Evolutionary conservation across 2,888 invertebrate species (phyloP).

Genomic region (Drosophila ezoana): DNA sequence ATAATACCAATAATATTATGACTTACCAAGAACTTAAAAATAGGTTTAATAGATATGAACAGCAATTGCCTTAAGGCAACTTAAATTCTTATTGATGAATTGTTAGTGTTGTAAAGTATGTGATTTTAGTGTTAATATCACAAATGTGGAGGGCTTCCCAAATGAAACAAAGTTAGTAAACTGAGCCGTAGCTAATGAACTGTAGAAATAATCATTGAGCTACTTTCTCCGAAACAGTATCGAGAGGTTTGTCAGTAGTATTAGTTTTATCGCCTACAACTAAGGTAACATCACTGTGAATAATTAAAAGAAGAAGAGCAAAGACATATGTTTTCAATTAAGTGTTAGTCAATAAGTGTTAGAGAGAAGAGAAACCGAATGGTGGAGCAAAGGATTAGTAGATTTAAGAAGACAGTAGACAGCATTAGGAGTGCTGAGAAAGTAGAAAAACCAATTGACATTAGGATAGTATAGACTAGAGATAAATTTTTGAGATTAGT

Average conservation of each 20-base stretch:
- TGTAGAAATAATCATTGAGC: conserved; percentile 47
- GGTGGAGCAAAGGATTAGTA: conserved; percentile 20
- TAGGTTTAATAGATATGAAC: conserved; percentile 37
- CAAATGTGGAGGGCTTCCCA: conserved; percentile 52
- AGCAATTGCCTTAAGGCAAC: conserved; percentile 42
- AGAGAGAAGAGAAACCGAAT: conserved; percentile 43
- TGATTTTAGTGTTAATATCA: conserved; percentile 75
- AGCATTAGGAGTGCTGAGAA: conserved; percentile 36
- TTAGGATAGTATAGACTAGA: conserved; percentile 32
- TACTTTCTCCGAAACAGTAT: conserved; percentile 81
- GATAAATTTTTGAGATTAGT: conserved; percentile 33
- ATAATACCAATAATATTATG: conserved; percentile 28
- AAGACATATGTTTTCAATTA: conserved; percentile 48
- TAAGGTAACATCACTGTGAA: conserved; percentile 81
- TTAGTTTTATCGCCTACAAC: conserved; percentile 68
- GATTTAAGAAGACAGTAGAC: conserved; percentile 13
- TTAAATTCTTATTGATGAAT: conserved; percentile 44
- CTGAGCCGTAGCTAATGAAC: conserved; percentile 21
- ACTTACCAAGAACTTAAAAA: conserved; percentile 56
- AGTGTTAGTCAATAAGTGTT: conserved; percentile 53
- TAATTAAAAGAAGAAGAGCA: conserved; percentile 66
- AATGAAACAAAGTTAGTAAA: conserved; percentile 23
- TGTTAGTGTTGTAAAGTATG: conserved; percentile 59
- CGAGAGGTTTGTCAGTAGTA: conserved; percentile 68
- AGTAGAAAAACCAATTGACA: conserved; percentile 31